Base-by-base conservation (phyloP, 92 coral and sea anemone genomes). In the Zoanthus sociatus region DNA sequence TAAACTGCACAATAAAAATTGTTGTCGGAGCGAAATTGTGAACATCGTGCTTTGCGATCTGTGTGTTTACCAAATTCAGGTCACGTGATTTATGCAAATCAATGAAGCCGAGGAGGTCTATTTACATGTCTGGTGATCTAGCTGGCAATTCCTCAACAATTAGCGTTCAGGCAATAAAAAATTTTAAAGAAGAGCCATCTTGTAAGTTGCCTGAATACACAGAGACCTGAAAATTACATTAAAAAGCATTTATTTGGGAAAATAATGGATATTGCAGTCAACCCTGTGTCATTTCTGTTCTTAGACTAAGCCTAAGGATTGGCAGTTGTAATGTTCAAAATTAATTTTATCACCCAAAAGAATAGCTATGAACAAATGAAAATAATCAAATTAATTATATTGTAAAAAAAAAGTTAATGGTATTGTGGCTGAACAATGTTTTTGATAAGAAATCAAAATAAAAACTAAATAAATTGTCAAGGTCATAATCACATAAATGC, bases 1-100 rank as follows among this genome's bases (percentile, higher is more conserved):
- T 67, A 91, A 51, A 78, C 93, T 71, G 88, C 87, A 72, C 93
- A 87, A 67, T 91, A 91, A 69, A 87, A 90, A 91, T 91, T 63
- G 12, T 63, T 53, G 7, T 53, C 58, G 58, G 58, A 53, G 58
- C 58, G 58, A 53, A 9, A 53, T 53, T 53, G 4, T 53, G 58
- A 53, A 53, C 58, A 53, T 53, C 58, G 58, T 10, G 58, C 58
- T 53, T 53, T 63, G 69, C 20, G 20, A 16, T 63, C 26, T 26
- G 26, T 12, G 26, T 63, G 69, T 63, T 63, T 63, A 63, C 69
- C 69, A 26, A 63, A 63, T 63, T 63, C 69, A 63, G 69, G 69
- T 63, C 69, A 63, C 20, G 26, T 63, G 69, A 63, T n/a, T 63
- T 63, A 63, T 63, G 69, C 69, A 63, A 63, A 63, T 63, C 26